Base-by-base conservation (phyloP, 2,888 invertebrate genomes). In the Epinotia brunnichana region DNA sequence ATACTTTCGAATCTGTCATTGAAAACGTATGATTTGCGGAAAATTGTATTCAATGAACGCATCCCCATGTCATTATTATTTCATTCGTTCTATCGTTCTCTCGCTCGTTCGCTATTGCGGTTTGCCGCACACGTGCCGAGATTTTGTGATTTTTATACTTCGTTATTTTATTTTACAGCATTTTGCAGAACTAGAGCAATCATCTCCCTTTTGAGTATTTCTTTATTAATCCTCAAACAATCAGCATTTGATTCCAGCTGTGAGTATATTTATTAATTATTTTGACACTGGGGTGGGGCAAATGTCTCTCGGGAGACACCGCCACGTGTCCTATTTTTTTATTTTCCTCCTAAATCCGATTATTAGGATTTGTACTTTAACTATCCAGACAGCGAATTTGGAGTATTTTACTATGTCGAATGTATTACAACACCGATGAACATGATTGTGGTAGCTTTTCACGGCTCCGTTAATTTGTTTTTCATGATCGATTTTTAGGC, bases 81-180 rank as follows among this genome's bases (percentile, higher is more conserved):
- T 63, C 72, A 71, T 71, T 71, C 71, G 60, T 60, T 72, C 73
- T 69, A 69, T 73, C 69, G 72, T 62, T 73, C 73, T 69, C 73
- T 69, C 73, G 68, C 73, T 76, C 78, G 80, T 79, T 81, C 80
- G 81, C 83, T 87, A 85, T 84, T 90, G 90, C 90, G 87, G 89
- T 90, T 90, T 91, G 89, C 90, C 90, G 92, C 91, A 92, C 93
- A 93, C 91, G 93, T 93, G 92, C 92, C 89, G 88, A 86, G 86
- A 85, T 86, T 90, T 92, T 92, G 90, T 91, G 89, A 90, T 91
- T 91, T 91, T 91, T 91, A 89, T 88, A 79, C 82, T 83, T 82
- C 88, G 85, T 86, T 85, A 85, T 83, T 89, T 87, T 86, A 85
- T 80, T 87, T 91, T 89, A 81, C 86, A 87, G 85, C 84, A 81